These are phyloP conservation scores for Leistus spinibarbis DNA, from an alignment of 2,888 invertebrate genomes.

Conservation along the genomic window DNA sequence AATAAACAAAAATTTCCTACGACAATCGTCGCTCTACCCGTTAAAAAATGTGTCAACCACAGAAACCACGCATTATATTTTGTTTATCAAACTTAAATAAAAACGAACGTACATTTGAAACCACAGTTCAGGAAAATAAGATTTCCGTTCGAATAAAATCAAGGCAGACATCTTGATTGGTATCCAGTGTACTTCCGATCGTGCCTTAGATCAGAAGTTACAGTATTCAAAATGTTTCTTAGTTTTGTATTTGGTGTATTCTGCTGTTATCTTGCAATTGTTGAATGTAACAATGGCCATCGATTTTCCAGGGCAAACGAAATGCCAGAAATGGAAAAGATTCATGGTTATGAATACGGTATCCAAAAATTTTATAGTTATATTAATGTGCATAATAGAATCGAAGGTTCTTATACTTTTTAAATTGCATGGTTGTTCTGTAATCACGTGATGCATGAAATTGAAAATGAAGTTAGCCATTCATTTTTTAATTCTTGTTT, in stretches of 20 bases:
- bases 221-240: neutral
- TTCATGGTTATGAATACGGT: slow-evolving; percentile 24
- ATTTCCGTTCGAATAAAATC: slow-evolving; percentile 23
- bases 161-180: neutral
- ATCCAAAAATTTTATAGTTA: slow-evolving; percentile 36
- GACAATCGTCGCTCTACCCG: neutral
- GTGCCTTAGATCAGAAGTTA: neutral
- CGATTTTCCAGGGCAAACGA: neutral
- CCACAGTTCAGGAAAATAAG: slow-evolving; percentile 7
- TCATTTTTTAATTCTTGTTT: no score
- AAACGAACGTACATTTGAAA: slow-evolving; percentile 19
- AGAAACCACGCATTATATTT: neutral
- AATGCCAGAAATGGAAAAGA: neutral
- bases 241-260: neutral
- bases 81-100: neutral
- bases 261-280: neutral
- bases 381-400: slow-evolving; percentile 14
- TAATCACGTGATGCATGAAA: neutral
- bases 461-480: no score
- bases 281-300: neutral
- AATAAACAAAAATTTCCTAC: slow-evolving; percentile 9
- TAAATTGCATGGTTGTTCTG: slow-evolving; percentile 20
- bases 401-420: slow-evolving; percentile 27
- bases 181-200: neutral
- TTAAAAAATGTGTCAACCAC: neutral